Evolutionary conservation across 2,888 invertebrate species (phyloP), one percentile per base, ranked within the genome.

Genomic region (Alloscopus bannaensis): DNA sequence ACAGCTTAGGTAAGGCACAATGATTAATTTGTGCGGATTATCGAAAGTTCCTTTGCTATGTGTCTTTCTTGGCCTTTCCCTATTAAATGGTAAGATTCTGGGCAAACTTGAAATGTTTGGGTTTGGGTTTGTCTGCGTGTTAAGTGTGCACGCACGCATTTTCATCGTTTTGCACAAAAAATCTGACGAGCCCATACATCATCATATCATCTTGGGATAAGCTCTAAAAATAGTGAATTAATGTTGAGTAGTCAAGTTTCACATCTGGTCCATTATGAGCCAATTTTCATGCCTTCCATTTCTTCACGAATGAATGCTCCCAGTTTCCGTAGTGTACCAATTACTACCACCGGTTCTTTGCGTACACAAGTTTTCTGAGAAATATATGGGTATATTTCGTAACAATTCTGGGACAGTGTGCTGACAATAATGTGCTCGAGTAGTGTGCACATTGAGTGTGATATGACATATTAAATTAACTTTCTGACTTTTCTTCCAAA

Each of bases 181-280:
- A n/a, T n/a, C n/a, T n/a, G n/a, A n/a, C n/a, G n/a, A n/a, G n/a
- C n/a, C n/a, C n/a, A n/a, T n/a, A n/a, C n/a, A n/a, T n/a, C n/a
- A n/a, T n/a, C n/a, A n/a, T n/a, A n/a, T n/a, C n/a, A n/a, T n/a
- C n/a, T n/a, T n/a, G 20, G n/a, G n/a, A n/a, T n/a, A n/a, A 55
- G 40, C 50, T 68, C 76, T 76, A 76, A 69, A 76, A 76, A 76
- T 76, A 76, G 59, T 60, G 60, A 60, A 60, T 50, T 76, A 60
- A 65, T 66, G 73, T n/a, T n/a, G n/a, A n/a, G n/a, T n/a, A n/a
- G n/a, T 66, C 65, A 75, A 76, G 60, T 62, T 60, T 68, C 68
- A 62, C 76, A 76, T 76, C 76, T 76, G 76, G 76, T 50, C 59
- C 68, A 62, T 50, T 68, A 60, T 59, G 62, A 68, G 57, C 76